Evolutionary conservation across 1,140 invertebrate genomes (phyloP).

Genomic region (Drosophila asahinai): DNA sequence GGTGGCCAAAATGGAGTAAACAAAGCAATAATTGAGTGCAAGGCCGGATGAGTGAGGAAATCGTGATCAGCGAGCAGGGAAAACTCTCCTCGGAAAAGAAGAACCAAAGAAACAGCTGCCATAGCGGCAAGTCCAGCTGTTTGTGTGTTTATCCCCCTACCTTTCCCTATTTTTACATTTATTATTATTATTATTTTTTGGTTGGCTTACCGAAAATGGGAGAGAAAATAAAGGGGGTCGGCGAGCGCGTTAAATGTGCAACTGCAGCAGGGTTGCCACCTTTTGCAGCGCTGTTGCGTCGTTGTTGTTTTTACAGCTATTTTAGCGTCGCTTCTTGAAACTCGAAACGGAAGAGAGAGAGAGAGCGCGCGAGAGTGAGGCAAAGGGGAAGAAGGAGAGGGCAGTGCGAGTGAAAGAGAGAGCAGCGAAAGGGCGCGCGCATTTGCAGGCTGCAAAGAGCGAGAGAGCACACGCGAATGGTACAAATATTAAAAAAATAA

Average conservation of each 20-base stretch:
- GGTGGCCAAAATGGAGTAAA: not conserved
- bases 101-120: conserved; percentile 30
- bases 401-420: conserved; percentile 15
- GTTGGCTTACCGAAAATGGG: too few species aligned
- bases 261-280: conserved; percentile 45
- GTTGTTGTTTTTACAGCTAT: conserved; percentile 39
- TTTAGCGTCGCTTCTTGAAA: conserved; percentile 46
- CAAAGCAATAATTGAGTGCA: conserved; percentile 11
- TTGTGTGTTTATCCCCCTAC: not conserved
- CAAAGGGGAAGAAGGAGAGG: not conserved
- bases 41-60: conserved; percentile 9
- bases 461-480: not conserved
- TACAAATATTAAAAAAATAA: not conserved
- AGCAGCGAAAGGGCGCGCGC: conserved; percentile 43
- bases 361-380: not conserved
- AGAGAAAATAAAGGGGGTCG: not conserved
- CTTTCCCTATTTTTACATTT: not conserved
- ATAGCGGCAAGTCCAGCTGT: conserved; percentile 22
- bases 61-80: conserved; percentile 1
- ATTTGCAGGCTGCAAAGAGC: conserved; percentile 40
- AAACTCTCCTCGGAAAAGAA: not conserved
- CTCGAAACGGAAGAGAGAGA: conserved; percentile 35
- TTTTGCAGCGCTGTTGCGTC: conserved; percentile 36
- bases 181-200: not conserved
- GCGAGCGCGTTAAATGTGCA: conserved; percentile 6